Conservation (phyloP, 2,797 vertebrate genomes). For the Spheniscus humboldti region DNA sequence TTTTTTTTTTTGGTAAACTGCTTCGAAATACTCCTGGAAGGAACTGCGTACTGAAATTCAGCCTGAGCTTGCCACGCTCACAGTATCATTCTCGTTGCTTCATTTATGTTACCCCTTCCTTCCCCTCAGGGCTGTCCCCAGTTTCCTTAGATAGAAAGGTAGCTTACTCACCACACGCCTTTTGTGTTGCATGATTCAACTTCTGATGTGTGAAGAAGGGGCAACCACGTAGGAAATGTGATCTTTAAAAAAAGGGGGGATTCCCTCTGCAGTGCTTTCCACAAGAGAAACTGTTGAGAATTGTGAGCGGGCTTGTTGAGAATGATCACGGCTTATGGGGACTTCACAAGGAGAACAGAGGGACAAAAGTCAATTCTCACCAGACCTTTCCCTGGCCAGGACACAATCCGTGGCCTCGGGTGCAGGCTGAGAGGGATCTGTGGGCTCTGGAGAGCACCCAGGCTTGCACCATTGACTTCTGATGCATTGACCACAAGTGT, state of each 20-base stretch:
- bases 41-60: not conserved
- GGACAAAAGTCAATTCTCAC: not conserved
- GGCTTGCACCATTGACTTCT: not conserved
- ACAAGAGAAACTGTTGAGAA: not conserved
- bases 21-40: conserved; percentile 18
- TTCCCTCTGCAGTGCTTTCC: not conserved
- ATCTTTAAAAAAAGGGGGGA: not conserved
- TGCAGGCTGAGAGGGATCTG: not conserved
- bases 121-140: conserved; percentile 6
- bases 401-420: accelerated
- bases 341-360: not conserved
- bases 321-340: not conserved
- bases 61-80: not conserved
- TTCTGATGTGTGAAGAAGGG: conserved; percentile 53
- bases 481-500: not conserved
- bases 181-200: conserved; percentile 11
- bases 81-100: not conserved
- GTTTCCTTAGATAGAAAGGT: conserved; percentile 38
- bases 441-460: not conserved
- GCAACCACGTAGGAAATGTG: conserved; percentile 42
- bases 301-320: not conserved
- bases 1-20: not conserved
- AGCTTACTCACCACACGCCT: conserved; percentile 18
- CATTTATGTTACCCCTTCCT: not conserved
- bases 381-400: not conserved